These are phyloP conservation scores for Aspidapion aeneum DNA, from an alignment of 2,888 invertebrate genomes.

Conservation along the genomic window DNA sequence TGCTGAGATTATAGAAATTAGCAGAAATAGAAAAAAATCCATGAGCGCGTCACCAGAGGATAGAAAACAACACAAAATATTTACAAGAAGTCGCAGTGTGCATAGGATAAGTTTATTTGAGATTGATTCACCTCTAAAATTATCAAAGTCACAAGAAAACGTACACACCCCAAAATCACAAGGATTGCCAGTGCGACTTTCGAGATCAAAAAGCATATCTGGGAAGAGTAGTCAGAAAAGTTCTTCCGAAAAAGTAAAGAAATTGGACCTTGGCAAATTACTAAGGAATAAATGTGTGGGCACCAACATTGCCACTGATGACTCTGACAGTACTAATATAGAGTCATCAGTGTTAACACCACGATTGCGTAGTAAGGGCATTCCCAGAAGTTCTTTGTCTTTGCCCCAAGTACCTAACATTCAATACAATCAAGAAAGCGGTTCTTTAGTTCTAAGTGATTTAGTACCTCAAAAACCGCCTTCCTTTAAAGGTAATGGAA, in stretches of 20 bases:
- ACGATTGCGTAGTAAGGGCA: neutral
- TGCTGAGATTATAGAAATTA: neutral
- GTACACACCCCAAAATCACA: too few relatives aligned
- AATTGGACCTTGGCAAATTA: neutral
- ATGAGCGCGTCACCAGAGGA: neutral
- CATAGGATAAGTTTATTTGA: neutral
- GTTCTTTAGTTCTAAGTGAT: neutral
- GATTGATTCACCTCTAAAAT: neutral
- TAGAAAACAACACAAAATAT: neutral
- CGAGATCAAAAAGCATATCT: neutral
- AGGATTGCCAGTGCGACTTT: too few relatives aligned
- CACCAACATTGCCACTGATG: neutral
- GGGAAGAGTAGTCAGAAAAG: neutral
- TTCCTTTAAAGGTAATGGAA: too few relatives aligned
- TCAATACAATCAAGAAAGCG: neutral
- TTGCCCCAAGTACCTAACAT: neutral
- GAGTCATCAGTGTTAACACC: neutral
- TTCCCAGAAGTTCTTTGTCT: neutral
- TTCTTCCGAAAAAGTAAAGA: neutral
- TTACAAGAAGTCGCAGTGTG: neutral
- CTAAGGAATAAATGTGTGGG: neutral
- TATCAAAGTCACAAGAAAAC: neutral
- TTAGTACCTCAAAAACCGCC: too few relatives aligned
- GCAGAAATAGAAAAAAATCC: neutral
- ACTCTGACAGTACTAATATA: neutral